Base-by-base conservation (phyloP, 2,888 invertebrate genomes). In the Seira musarum region DNA sequence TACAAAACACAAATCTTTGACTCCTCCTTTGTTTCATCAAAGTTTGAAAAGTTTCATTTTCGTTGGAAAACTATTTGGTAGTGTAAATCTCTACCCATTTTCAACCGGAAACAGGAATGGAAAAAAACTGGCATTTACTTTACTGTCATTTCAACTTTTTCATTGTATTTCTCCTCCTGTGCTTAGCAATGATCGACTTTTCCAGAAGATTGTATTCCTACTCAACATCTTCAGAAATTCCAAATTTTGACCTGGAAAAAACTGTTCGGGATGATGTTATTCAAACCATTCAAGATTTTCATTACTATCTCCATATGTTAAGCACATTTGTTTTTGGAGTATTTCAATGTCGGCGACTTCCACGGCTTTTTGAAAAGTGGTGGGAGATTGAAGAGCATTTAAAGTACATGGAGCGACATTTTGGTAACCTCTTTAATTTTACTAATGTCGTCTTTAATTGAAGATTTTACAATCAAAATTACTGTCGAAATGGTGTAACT, bases 401-500 rank as follows among this genome's bases (percentile, higher is more conserved):
- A 8, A 25, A 8, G 22, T 67, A 67, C 22, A 40, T 40, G 8
- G 67, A 67, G 22, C 40, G 21, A 21, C 6, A 10, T 19, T 67
- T 21, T 22, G 49, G 67, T 67, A 67, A 66, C n/a, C n/a, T n/a
- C n/a, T 10, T 21, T 17, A 60, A 60, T n/a, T n/a, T n/a, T n/a
- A n/a, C n/a, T n/a, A n/a, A n/a, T n/a, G n/a, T n/a, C n/a, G n/a
- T n/a, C n/a, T n/a, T n/a, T n/a, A n/a, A n/a, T n/a, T n/a, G n/a
- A n/a, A n/a, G n/a, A n/a, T n/a, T n/a, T n/a, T n/a, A n/a, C n/a
- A n/a, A n/a, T n/a, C n/a, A n/a, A n/a, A n/a, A n/a, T n/a, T n/a
- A n/a, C n/a, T n/a, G n/a, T n/a, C n/a, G n/a, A n/a, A n/a, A n/a
- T n/a, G n/a, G n/a, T n/a, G n/a, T n/a, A n/a, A n/a, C n/a, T n/a